Conservation (phyloP, 2,888 invertebrate species). For the Eupithecia abbreviata region DNA sequence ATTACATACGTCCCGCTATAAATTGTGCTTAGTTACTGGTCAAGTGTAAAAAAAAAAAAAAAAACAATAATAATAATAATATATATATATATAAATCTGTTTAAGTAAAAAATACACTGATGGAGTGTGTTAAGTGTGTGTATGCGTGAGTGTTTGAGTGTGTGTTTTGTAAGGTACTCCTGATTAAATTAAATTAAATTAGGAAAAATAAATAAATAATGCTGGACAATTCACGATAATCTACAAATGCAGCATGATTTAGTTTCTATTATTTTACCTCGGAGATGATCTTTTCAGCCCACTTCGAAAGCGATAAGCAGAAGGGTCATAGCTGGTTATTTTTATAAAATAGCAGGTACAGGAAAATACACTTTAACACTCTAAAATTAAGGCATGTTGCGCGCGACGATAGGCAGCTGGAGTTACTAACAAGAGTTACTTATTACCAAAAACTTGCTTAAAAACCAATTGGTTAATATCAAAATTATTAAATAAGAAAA, state of each 20-base stretch:
- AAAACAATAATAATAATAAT: no score
- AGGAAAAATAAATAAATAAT: background rate
- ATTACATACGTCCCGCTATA: no score
- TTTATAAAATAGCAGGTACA: conserved; percentile 28
- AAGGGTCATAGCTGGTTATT: conserved; percentile 65
- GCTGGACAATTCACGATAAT: background rate
- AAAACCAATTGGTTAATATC: no score
- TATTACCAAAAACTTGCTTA: background rate
- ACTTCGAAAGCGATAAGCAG: conserved; percentile 79
- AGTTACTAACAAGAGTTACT: background rate
- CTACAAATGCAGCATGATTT: conserved; percentile 14
- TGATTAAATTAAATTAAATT: no score
- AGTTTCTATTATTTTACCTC: conserved; percentile 68
- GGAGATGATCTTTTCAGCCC: conserved; percentile 79
- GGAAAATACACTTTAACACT: background rate
- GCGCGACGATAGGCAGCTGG: background rate
- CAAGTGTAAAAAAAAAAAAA: no score
- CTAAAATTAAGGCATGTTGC: background rate
- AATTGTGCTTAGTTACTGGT: no score
- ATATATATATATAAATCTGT: no score
- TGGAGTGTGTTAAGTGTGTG: no score
- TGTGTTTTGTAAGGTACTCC: no score
- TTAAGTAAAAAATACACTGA: no score
- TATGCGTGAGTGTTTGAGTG: no score
- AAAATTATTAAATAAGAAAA: no score